A percentile compares a stretch with the other conserved stretches of the same genome.
These are phyloP conservation scores for Harpalus rufipes DNA, from an alignment of 2,888 invertebrate genomes.

Conservation along the genomic window DNA sequence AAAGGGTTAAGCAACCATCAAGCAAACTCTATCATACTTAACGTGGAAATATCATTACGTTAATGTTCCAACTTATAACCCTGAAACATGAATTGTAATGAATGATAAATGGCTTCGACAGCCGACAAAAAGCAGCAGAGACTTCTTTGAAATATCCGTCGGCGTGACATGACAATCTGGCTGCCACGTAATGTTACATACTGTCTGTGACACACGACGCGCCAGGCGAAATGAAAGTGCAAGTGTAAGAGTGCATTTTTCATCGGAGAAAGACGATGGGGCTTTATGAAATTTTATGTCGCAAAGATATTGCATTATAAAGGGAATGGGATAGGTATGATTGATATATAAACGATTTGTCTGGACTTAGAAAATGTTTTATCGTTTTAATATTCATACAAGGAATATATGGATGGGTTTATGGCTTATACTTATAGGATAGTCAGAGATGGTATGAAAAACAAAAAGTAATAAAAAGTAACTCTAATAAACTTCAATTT, in stretches of 20 bases:
- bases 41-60: conserved; percentile 18
- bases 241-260: conserved; percentile 28
- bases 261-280: background rate
- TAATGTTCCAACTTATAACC: conserved; percentile 27
- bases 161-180: conserved; percentile 33
- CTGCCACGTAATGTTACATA: conserved; percentile 8
- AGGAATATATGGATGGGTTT: background rate
- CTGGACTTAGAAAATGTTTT: background rate
- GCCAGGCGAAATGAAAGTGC: conserved; percentile 23
- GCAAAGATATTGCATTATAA: background rate
- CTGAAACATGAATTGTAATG: conserved; percentile 19
- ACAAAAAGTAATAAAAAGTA: background rate
- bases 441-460: too few relatives aligned
- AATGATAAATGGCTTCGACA: conserved; percentile 28
- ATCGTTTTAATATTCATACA: background rate
- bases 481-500: background rate
- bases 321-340: background rate
- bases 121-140: conserved; percentile 22
- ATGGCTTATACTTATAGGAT: too few relatives aligned
- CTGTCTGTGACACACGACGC: conserved; percentile 3
- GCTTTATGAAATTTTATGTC: conserved; percentile 16
- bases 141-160: conserved; percentile 27
- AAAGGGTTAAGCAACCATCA: background rate
- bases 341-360: background rate
- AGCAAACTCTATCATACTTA: background rate